phyloP scores from a whole-genome alignment of 2,888 invertebrate species.

The Cosmopolites sordidus region DNA sequence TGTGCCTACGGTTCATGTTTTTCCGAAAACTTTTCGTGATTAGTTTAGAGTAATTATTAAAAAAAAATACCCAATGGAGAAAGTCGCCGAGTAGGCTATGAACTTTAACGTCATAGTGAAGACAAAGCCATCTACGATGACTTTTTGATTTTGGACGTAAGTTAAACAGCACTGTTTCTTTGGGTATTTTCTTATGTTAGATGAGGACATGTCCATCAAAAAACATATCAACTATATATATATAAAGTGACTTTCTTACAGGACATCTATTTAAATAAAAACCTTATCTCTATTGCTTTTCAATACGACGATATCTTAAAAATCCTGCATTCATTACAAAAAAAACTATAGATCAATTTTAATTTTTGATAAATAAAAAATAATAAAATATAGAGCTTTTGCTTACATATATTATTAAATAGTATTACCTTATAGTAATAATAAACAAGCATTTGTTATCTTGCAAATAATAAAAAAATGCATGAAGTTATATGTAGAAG shows the following conservation, averaged over 20 bases:
- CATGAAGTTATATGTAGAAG: constrained; percentile 37
- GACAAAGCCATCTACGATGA: too few species aligned
- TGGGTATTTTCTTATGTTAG: background rate
- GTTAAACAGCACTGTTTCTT: too few species aligned
- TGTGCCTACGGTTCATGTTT: too few species aligned
- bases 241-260: constrained; percentile 21
- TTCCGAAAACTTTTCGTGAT: too few species aligned
- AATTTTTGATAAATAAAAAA: constrained; percentile 16
- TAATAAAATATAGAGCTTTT: constrained; percentile 40
- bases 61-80: too few species aligned
- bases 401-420: constrained; percentile 34
- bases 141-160: too few species aligned
- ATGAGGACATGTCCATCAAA: constrained; percentile 23
- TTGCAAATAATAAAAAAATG: constrained; percentile 42
- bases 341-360: constrained; percentile 11
- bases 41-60: too few species aligned
- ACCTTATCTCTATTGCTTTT: constrained; percentile 17
- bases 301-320: background rate
- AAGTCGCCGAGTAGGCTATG: too few species aligned
- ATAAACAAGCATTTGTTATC: constrained; percentile 44
- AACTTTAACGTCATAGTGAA: too few species aligned
- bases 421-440: constrained; percentile 31
- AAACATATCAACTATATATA: constrained; percentile 25
- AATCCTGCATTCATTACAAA: constrained; percentile 5
- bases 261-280: constrained; percentile 16